Percentiles rank a stretch among this genome's conserved stretches.
Conservation (phyloP, 2,888 invertebrate genomes). For the Reticulitermes lucifugus region DNA sequence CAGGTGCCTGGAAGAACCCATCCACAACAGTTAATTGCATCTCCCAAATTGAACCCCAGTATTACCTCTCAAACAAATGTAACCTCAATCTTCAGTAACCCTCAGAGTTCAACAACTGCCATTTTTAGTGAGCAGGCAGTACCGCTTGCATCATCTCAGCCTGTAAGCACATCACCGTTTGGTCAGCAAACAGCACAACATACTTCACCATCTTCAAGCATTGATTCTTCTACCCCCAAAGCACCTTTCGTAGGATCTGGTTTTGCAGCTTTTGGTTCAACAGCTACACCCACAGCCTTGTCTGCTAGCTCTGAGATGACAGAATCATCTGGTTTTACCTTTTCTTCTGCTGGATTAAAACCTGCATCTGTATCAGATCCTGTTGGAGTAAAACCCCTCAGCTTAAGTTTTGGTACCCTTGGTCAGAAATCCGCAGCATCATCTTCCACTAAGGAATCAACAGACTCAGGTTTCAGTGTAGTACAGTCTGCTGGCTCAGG, state of each 20-base stretch:
- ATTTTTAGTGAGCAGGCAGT: neutral
- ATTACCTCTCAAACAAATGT: neutral
- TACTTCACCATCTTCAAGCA: neutral
- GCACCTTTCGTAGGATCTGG: neutral
- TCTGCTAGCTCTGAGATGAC: neutral
- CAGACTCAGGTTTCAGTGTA: neutral
- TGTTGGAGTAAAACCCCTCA: neutral
- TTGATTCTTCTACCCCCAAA: conserved; percentile 3
- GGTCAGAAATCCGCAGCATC: neutral
- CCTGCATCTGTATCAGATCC: conserved; percentile 10
- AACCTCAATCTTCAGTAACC: neutral
- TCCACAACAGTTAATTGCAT: neutral
- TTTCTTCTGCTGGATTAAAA: conserved; percentile 17
- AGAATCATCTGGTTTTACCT: conserved; percentile 16
- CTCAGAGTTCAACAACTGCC: neutral
- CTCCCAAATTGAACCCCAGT: neutral
- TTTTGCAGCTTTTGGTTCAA: conserved; percentile 41
- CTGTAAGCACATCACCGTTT: neutral
- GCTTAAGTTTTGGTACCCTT: neutral
- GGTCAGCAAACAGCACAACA: neutral
- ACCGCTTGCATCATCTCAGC: neutral
- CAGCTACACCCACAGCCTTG: conserved; percentile 32
- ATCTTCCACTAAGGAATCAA: neutral
- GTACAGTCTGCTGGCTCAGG: neutral
- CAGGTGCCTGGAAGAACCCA: neutral